phyloP scores from a whole-genome alignment of 2,113 vertebrate genomes.

The Larimichthys crocea region DNA sequence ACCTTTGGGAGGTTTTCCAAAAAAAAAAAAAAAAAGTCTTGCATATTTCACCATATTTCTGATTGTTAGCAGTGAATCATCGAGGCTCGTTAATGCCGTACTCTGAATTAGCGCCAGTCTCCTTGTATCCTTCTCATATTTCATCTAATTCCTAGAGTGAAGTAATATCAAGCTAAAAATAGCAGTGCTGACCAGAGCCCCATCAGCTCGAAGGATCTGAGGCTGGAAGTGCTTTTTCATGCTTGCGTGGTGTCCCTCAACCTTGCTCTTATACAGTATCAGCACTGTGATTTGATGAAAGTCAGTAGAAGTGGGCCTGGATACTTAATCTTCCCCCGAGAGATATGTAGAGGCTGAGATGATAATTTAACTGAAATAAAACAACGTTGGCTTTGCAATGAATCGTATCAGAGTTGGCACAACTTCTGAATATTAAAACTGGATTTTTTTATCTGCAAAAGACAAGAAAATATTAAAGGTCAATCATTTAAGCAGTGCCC shows the following conservation, averaged over 20 bases:
- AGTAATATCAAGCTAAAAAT: slow-evolving; percentile 30
- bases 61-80: neutral
- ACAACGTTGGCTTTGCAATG: neutral
- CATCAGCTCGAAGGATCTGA: neutral
- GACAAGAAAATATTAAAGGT: neutral
- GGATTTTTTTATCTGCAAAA: too few relatives aligned
- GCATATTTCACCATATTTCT: neutral
- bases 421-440: neutral
- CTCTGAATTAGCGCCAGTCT: slow-evolving; percentile 8
- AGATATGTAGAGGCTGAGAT: neutral
- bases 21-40: neutral
- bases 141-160: slow-evolving; percentile 2
- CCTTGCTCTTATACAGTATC: neutral
- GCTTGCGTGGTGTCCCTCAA: neutral
- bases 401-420: neutral
- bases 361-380: neutral
- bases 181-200: slow-evolving; percentile 11
- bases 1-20: neutral
- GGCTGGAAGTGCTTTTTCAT: slow-evolving; percentile 15
- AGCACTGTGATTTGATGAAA: neutral
- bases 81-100: neutral
- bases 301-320: neutral
- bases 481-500: neutral
- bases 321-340: neutral
- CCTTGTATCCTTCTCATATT: slow-evolving; percentile 18